Evolutionary conservation across 2,113 vertebrate genomes (phyloP).

Genomic region (Echinops telfairi): DNA sequence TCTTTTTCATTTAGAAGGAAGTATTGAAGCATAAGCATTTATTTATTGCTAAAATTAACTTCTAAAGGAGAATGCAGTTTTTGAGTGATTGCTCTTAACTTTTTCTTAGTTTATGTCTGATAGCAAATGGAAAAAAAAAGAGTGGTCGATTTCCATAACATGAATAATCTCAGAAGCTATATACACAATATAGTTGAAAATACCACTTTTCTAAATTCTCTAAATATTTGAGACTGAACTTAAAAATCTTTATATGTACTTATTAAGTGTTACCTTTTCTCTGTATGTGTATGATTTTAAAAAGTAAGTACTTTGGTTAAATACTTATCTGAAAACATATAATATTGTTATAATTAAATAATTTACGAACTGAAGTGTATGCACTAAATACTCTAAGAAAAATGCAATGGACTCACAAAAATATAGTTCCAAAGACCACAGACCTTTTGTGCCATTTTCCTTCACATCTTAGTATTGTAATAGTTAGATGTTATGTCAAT

Average conservation of each 20-base stretch:
- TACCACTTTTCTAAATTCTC: background rate
- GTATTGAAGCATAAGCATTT: slow-evolving; percentile 44
- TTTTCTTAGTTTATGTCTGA: slow-evolving; percentile 24
- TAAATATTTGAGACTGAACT: slow-evolving; percentile 5
- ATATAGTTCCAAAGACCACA: background rate
- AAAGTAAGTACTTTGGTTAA: background rate
- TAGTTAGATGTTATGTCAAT: no score
- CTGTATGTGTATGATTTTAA: background rate
- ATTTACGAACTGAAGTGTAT: background rate
- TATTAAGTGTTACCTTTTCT: slow-evolving; percentile 36
- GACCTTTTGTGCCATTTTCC: background rate
- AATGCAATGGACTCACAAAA: background rate
- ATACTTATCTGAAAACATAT: slow-evolving; percentile 9
- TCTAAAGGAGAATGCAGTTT: background rate
- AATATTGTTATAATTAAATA: background rate
- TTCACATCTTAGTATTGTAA: background rate
- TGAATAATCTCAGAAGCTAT: slow-evolving; percentile 41
- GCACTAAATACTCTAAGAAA: slow-evolving; percentile 17
- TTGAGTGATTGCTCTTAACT: slow-evolving; percentile 49
- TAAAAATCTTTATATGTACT: background rate
- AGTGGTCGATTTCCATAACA: background rate
- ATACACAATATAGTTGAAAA: slow-evolving; percentile 46
- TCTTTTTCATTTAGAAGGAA: slow-evolving; percentile 52
- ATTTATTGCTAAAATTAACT: slow-evolving; percentile 73
- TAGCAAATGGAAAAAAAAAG: background rate